Evolutionary conservation across 2,113 vertebrate genomes (phyloP).

Genomic region (Sylvia atricapilla): DNA sequence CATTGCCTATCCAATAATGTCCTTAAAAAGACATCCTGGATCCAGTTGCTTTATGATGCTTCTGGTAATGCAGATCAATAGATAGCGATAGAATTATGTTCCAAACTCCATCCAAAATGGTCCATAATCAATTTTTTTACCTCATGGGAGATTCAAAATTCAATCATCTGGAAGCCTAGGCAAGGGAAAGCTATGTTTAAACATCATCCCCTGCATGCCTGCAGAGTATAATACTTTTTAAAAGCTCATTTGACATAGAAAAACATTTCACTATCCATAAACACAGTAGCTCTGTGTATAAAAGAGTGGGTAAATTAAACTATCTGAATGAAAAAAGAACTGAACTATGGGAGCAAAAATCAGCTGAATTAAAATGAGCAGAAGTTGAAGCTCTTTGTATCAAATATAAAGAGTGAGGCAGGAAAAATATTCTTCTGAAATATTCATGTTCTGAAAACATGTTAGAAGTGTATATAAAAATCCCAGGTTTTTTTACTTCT

Average conservation of each 20-base stretch:
- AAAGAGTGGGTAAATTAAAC: constrained; percentile 50
- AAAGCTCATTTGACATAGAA: constrained; percentile 60
- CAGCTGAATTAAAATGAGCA: constrained; percentile 29
- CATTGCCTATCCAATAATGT: background rate
- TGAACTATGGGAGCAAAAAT: background rate
- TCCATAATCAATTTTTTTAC: constrained; percentile 64
- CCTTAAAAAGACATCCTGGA: background rate
- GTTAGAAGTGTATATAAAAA: background rate
- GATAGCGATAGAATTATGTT: constrained; percentile 12
- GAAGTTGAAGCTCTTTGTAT: background rate
- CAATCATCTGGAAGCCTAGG: constrained; percentile 51
- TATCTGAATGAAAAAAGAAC: constrained; percentile 59
- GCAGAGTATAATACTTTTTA: constrained; percentile 62
- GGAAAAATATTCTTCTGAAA: constrained; percentile 32
- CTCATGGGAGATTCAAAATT: constrained; percentile 68
- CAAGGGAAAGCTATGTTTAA: constrained; percentile 72
- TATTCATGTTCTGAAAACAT: constrained; percentile 42
- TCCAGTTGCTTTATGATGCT: background rate
- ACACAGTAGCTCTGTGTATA: constrained; percentile 52
- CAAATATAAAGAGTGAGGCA: background rate
- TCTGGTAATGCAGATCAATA: background rate
- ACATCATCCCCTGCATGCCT: constrained; percentile 63
- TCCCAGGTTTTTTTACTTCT: constrained; percentile 13
- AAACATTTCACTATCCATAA: constrained; percentile 54
- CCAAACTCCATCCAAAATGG: constrained; percentile 51